These are phyloP conservation scores for Enteromius paludinosus DNA, from an alignment of 2,797 vertebrate species.

Conservation along the genomic window DNA sequence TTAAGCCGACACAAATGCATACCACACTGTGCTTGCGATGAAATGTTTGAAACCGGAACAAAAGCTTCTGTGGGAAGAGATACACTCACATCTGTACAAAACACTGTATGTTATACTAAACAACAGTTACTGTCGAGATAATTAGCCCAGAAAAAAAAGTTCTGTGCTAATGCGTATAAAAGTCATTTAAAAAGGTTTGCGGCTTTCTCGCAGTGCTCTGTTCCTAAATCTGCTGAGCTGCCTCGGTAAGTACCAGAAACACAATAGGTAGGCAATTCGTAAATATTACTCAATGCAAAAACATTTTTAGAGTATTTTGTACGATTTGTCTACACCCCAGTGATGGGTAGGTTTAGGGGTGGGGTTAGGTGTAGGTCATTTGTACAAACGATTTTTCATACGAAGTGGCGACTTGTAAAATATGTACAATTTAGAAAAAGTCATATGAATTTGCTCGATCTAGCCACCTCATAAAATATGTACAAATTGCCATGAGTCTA, in stretches of 20 bases:
- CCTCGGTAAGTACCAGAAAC: neutral
- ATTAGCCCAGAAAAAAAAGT: constrained; percentile 10
- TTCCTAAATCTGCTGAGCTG: neutral
- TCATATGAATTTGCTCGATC: too few relatives aligned
- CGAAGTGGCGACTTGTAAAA: too few relatives aligned
- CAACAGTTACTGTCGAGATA: neutral
- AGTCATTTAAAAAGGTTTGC: neutral
- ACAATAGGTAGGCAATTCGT: neutral
- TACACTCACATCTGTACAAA: constrained; percentile 43
- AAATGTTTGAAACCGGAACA: constrained; percentile 41
- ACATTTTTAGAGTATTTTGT: neutral
- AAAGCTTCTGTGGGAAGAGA: constrained; percentile 35
- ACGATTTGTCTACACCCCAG: too few relatives aligned
- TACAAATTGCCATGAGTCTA: too few relatives aligned
- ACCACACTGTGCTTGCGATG: constrained; percentile 44
- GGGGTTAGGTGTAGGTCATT: too few relatives aligned
- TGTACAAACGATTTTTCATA: too few relatives aligned
- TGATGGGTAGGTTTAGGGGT: too few relatives aligned
- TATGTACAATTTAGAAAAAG: too few relatives aligned
- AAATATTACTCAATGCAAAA: neutral
- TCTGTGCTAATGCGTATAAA: neutral
- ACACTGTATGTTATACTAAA: constrained; percentile 22
- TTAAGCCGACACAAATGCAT: constrained; percentile 49
- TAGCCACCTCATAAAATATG: too few relatives aligned
- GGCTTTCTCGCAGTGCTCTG: neutral